Evolutionary conservation across 1,140 invertebrate species (phyloP).

Genomic region (Drosophila ercepeae): DNA sequence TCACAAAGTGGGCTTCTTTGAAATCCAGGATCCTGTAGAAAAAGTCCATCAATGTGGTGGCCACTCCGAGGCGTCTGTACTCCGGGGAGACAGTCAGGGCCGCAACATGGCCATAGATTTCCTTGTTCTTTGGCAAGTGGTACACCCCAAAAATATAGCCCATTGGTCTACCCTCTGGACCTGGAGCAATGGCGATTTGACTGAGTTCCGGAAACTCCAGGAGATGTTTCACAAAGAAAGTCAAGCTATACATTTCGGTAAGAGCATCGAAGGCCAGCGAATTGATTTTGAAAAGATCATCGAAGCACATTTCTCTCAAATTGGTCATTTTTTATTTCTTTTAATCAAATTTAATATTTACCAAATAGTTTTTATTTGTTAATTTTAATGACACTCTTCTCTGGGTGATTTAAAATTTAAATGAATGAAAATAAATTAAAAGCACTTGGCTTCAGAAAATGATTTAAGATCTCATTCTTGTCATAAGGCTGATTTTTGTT

Average conservation of each 20-base stretch:
- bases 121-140: neutral
- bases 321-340: slow-evolving; percentile 28
- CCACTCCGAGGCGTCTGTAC: slow-evolving; percentile 55
- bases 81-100: slow-evolving; percentile 23
- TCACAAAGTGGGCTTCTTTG: slow-evolving; percentile 35
- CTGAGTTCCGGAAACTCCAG: slow-evolving; percentile 45
- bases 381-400: neutral
- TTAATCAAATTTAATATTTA: neutral
- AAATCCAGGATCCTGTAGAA: slow-evolving; percentile 7
- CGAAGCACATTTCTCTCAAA: slow-evolving; percentile 47
- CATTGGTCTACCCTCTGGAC: slow-evolving; percentile 12
- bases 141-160: slow-evolving; percentile 61
- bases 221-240: slow-evolving; percentile 50
- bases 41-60: slow-evolving; percentile 43
- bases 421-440: too few relatives aligned
- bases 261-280: slow-evolving; percentile 48
- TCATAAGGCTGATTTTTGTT: neutral
- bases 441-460: too few relatives aligned
- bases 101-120: slow-evolving; percentile 43
- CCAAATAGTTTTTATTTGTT: neutral
- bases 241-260: slow-evolving; percentile 54
- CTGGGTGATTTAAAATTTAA: too few relatives aligned
- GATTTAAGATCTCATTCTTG: too few relatives aligned
- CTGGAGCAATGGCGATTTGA: slow-evolving; percentile 27
- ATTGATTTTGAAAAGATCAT: slow-evolving; percentile 68